phyloP scores from a whole-genome alignment of 2,113 vertebrate species.

The Dryoscopus gambensis region DNA sequence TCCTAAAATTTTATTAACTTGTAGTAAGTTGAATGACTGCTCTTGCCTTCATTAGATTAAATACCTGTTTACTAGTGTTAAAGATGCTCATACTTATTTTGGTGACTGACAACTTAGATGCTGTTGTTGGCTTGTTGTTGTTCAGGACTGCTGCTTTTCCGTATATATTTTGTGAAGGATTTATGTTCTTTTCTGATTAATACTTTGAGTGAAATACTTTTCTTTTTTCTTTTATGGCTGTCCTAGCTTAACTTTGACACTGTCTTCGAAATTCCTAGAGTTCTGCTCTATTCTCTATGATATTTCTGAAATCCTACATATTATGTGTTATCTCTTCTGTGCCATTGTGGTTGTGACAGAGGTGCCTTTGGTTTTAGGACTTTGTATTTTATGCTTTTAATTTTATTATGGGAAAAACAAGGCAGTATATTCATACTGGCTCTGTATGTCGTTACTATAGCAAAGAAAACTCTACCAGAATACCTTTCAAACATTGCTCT shows the following conservation, averaged over 20 bases:
- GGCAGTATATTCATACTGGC: background rate
- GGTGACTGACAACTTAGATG: background rate
- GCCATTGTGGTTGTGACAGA: background rate
- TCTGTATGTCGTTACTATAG: background rate
- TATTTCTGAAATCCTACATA: background rate
- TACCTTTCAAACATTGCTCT: background rate
- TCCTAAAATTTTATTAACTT: background rate
- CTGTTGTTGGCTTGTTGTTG: background rate
- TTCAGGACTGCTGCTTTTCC: background rate
- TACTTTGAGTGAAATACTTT: background rate
- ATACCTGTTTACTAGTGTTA: background rate
- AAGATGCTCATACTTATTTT: background rate
- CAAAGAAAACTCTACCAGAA: background rate
- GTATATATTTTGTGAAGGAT: background rate
- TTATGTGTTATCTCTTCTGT: background rate
- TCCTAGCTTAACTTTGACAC: background rate
- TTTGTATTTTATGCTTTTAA: background rate
- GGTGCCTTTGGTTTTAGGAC: background rate
- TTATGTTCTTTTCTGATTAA: background rate
- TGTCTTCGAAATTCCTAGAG: background rate
- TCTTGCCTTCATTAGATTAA: background rate
- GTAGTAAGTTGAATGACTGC: background rate
- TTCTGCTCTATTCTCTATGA: background rate
- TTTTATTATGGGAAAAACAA: background rate
- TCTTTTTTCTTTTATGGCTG: background rate